Conservation (phyloP, 2,888 invertebrate species). For the Aelia acuminata region DNA sequence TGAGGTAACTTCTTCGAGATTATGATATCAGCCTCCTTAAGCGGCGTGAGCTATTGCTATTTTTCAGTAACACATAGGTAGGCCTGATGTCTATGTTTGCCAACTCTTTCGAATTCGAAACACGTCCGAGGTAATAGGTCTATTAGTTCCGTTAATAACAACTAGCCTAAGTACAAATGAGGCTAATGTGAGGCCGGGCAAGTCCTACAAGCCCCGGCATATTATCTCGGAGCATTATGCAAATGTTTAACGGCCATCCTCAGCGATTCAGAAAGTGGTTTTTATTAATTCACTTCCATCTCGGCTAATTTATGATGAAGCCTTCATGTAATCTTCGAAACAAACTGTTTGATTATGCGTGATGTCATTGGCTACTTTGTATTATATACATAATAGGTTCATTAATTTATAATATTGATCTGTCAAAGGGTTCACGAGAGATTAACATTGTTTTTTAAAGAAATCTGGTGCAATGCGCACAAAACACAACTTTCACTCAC, state of each 20-base stretch:
- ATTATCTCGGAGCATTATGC: not conserved
- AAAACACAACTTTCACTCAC: too few species aligned
- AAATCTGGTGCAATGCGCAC: not conserved
- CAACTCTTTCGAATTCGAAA: not conserved
- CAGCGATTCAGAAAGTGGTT: not conserved
- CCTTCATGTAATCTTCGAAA: not conserved
- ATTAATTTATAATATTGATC: not conserved
- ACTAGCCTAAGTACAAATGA: slow-evolving; percentile 38
- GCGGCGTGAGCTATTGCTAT: not conserved
- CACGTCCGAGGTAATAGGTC: not conserved
- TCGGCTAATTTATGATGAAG: not conserved
- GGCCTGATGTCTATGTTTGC: not conserved
- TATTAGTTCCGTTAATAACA: slow-evolving; percentile 35
- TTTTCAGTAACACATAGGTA: not conserved
- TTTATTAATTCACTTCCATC: not conserved
- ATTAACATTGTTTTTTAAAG: not conserved
- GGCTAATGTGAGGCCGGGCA: not conserved
- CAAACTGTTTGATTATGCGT: not conserved
- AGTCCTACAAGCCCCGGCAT: not conserved
- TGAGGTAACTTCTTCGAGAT: not conserved
- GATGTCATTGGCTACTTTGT: not conserved
- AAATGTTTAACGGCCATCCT: not conserved
- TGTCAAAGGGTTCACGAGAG: not conserved
- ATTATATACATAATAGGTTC: not conserved
- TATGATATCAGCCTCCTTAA: not conserved